phyloP scores from a whole-genome alignment of 2,888 invertebrate species.

The Drosophila recens region DNA sequence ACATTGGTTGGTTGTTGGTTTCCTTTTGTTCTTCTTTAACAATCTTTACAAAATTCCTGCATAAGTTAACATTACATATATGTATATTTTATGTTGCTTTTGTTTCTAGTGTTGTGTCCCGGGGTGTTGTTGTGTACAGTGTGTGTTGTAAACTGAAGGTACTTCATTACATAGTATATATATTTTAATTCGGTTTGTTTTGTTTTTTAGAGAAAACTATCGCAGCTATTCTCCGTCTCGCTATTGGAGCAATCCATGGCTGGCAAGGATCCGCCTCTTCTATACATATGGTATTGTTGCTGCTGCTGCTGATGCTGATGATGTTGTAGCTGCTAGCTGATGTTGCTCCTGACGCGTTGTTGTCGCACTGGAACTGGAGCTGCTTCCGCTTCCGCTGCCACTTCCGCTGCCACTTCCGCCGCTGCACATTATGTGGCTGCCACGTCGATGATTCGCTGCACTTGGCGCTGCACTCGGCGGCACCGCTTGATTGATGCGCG shows the following conservation, averaged over 20 bases:
- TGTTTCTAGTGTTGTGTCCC: background rate
- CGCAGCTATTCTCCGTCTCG: conserved; percentile 85
- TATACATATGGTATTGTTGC: conserved; percentile 56
- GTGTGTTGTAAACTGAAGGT: conserved; percentile 71
- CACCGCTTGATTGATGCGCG: conserved; percentile 57
- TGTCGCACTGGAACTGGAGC: conserved; percentile 31
- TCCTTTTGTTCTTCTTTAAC: background rate
- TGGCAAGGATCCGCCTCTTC: conserved; percentile 80
- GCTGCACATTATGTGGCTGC: conserved; percentile 56
- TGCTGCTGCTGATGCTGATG: conserved; percentile 25
- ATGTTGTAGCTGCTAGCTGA: conserved; percentile 22
- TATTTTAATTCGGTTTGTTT: conserved; percentile 4
- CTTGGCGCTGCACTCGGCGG: background rate
- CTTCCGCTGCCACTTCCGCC: conserved; percentile 11
- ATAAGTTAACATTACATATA: no score
- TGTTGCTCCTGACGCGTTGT: conserved; percentile 24
- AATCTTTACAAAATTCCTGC: no score
- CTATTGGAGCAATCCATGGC: conserved; percentile 83
- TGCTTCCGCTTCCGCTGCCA: conserved; percentile 14
- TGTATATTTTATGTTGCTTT: no score
- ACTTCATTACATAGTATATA: conserved; percentile 44
- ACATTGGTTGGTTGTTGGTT: conserved; percentile 6
- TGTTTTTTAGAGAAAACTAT: conserved; percentile 74
- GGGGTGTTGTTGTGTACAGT: conserved; percentile 1
- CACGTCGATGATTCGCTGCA: conserved; percentile 45